A percentile compares a stretch with the other conserved stretches of the same genome.
These are phyloP conservation scores for Crioceris asparagi DNA, from an alignment of 2,888 invertebrate genomes.

Conservation along the genomic window DNA sequence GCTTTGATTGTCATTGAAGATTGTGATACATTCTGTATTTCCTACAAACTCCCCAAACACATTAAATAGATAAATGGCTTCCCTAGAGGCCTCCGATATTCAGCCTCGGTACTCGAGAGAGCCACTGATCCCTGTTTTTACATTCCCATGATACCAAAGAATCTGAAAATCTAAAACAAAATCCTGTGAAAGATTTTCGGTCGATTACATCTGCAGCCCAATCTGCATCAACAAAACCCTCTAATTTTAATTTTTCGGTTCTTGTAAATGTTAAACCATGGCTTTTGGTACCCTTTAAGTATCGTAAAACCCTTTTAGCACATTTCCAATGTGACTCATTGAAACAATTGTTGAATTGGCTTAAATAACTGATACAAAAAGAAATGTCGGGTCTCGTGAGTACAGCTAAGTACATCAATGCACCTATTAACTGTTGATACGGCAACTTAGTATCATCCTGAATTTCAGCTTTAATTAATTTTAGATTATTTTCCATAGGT, in stretches of 20 bases:
- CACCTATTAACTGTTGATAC: slow-evolving; percentile 17
- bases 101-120: slow-evolving; percentile 23
- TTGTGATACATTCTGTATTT: no score
- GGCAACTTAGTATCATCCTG: slow-evolving; percentile 2
- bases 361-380: slow-evolving; percentile 18
- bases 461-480: slow-evolving; percentile 2
- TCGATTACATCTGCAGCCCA: slow-evolving; percentile 2
- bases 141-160: not conserved
- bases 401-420: slow-evolving; percentile 12
- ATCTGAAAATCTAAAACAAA: not conserved
- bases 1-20: no score
- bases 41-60: no score
- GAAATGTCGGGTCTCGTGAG: slow-evolving; percentile 19
- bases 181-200: not conserved
- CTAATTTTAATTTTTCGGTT: not conserved
- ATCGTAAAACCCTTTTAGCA: slow-evolving; percentile 11
- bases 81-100: slow-evolving; percentile 20
- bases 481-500: slow-evolving; percentile 10
- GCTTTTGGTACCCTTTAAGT: slow-evolving; percentile 10
- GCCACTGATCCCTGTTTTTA: slow-evolving; percentile 23
- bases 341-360: slow-evolving; percentile 15
- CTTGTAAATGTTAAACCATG: slow-evolving; percentile 2
- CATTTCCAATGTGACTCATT: slow-evolving; percentile 15
- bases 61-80: slow-evolving; percentile 13
- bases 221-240: slow-evolving; percentile 3